Base-by-base conservation (phyloP, 2,797 vertebrate species). In the Spinibarbus caldwelli region DNA sequence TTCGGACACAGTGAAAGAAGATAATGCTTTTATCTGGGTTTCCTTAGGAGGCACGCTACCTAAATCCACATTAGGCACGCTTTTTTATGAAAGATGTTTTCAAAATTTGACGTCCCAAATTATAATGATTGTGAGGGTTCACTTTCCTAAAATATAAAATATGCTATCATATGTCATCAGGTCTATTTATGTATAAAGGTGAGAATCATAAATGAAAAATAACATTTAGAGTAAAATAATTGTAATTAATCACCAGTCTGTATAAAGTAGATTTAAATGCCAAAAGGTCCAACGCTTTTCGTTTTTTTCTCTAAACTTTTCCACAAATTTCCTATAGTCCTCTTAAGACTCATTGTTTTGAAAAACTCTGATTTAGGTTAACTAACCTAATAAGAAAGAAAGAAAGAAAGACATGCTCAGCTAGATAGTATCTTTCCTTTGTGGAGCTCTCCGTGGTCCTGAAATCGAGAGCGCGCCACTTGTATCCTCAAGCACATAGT, bases 361-460 rank as follows among this genome's bases (percentile, higher is more conserved):
- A 38, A 49, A 47, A 49, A 19, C 2, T 15, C 14, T 23, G 14
- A n/a, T 38, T 68, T n/a, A n/a, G 14, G n/a, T 72, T 72, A 10
- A 9, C 71, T 75, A 29, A 15, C 70, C 8, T 36, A n/a, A 76
- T 2, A 54, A 73, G 8, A 41, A 41, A 41, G 38, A 41, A 41
- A 41, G 41, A 43, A 43, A 43, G 41, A 41, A 41, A 41, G 41
- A 41, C 38, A 31, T 73, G 15, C 43, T 47, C 71, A 31, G 71
- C 26, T 31, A 73, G 41, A 66, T 7, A 31, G 47, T 5, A 47
- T 31, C 0, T 41, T 26, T 54, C 6, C 3, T 8, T n/a, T 54
- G 21, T 29, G 52, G n/a, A 9, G 43, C 59, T 80, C 17, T 79
- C 59, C 41, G 6, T 67, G 78, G 29, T 80, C 29, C 78, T 49